phyloP scores from a whole-genome alignment of 1,140 invertebrate genomes.

The Platorchestia sp. region DNA sequence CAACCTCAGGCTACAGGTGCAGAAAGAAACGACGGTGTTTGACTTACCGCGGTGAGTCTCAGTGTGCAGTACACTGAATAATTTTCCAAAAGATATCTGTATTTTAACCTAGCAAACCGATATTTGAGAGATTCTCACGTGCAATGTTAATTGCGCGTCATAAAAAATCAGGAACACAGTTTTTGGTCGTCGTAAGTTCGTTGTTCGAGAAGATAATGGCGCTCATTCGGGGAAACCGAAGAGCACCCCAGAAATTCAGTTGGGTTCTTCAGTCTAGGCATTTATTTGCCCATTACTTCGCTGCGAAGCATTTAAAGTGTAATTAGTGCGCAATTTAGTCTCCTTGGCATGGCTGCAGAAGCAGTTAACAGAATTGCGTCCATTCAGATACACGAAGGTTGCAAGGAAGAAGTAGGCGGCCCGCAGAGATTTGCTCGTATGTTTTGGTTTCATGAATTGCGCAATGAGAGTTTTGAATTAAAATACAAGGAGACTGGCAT shows the following conservation, averaged over 20 bases:
- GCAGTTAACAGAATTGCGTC: conserved; percentile 7
- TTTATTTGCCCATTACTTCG: background rate
- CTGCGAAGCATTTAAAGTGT: conserved; percentile 8
- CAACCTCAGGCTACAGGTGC: background rate
- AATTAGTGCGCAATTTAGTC: conserved; percentile 16
- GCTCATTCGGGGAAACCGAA: background rate
- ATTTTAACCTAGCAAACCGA: background rate
- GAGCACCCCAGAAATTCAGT: background rate
- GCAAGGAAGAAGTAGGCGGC: too few species aligned
- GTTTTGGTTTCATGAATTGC: too few species aligned
- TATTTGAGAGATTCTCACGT: background rate
- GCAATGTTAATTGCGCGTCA: background rate
- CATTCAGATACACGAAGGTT: background rate
- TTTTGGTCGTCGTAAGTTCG: background rate
- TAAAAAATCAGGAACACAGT: background rate
- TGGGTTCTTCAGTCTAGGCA: conserved; percentile 1
- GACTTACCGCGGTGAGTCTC: background rate
- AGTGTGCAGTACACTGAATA: background rate
- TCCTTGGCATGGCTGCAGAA: background rate
- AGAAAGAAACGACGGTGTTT: background rate
- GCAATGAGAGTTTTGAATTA: too few species aligned
- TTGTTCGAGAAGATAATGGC: background rate
- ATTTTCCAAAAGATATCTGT: background rate
- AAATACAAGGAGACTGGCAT: too few species aligned
- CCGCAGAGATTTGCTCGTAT: too few species aligned